A percentile compares a stretch with the other conserved stretches of the same genome.
phyloP scores from a whole-genome alignment of 1,140 invertebrate genomes.

The Drosophila bipectinata region DNA sequence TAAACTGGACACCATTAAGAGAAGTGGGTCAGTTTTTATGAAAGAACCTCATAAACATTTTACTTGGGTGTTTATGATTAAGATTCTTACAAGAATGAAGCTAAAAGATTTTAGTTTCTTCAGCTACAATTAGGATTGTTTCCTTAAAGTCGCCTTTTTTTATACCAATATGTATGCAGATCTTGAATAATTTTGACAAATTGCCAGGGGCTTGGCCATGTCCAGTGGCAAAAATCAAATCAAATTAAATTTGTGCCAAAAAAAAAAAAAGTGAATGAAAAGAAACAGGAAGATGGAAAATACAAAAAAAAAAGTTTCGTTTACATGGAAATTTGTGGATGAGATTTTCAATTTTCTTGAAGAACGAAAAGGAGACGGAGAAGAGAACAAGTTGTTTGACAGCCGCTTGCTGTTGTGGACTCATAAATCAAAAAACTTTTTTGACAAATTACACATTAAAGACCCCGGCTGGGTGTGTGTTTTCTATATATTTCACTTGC shows the following conservation, averaged over 20 bases:
- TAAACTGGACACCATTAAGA: conserved; percentile 6
- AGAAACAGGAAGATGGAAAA: conserved; percentile 11
- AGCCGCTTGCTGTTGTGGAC: conserved; percentile 51
- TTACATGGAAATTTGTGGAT: conserved; percentile 47
- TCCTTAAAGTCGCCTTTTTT: background rate
- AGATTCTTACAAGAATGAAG: too few species aligned
- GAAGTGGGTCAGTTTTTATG: conserved; percentile 52
- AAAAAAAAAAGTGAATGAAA: background rate
- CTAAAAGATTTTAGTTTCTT: too few species aligned
- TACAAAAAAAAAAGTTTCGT: conserved; percentile 27
- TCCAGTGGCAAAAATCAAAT: conserved; percentile 51
- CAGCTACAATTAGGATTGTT: background rate
- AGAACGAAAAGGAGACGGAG: conserved; percentile 15
- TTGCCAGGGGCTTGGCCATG: conserved; percentile 33
- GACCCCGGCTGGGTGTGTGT: conserved; percentile 39
- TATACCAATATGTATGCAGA: background rate
- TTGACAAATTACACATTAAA: conserved; percentile 82
- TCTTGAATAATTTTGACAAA: conserved; percentile 30
- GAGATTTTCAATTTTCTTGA: conserved; percentile 42
- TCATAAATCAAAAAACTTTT: conserved; percentile 81
- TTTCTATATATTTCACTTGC: conserved; percentile 31
- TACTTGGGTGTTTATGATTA: too few species aligned
- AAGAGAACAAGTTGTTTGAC: conserved; percentile 47
- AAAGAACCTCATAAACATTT: background rate
- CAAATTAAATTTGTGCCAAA: conserved; percentile 54